Base-by-base conservation (phyloP, 2,888 invertebrate species). In the Hymenopus coronatus region DNA sequence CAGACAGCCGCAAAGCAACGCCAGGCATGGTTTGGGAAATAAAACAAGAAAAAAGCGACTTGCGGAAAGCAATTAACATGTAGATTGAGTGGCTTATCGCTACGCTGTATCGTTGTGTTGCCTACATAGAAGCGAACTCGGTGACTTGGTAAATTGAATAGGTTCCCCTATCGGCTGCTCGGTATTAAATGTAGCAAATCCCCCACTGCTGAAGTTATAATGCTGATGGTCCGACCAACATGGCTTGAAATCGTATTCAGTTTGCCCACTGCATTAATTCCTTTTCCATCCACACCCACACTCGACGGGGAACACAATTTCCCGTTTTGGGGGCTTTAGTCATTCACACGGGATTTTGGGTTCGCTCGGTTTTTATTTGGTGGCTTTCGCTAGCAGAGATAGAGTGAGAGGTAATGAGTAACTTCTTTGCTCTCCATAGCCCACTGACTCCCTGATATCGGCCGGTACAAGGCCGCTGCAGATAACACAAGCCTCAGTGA, bases 181-280 rank as follows among this genome's bases (percentile, higher is more conserved):
- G 70, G 89, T 89, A 89, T 89, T 87, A 89, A 89, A 89, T 89
- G 89, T 89, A 87, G 89, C 89, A 89, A 89, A 89, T 89, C 89
- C 89, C 40, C 40, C 3, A 70, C 54, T 70, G 54, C 54, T 33
- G 40, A 27, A 85, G 85, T 46, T 85, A 85, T 85, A 46, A 85
- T 85, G 33, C 20, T 28, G 85, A 27, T 33, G 25, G 33, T 33
- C 27, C 27, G 46, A 85, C 40, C 15, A 85, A 46, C 28, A 46
- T 70, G 54, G 54, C 54, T 70, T 70, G 54, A 70, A 70, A 70
- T 85, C 33, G 33, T 85, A 85, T 33, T 40, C 28, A 30, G 84
- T 84, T 33, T 33, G 85, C 85, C 46, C 85, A 85, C 83, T 85
- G 40, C 30, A 85, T 85, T 85, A 85, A 40, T 85, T 85, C 27